A percentile compares a stretch with the other conserved stretches of the same genome.
phyloP scores from a whole-genome alignment of 1,140 invertebrate genomes.

The Euschistus heros region DNA sequence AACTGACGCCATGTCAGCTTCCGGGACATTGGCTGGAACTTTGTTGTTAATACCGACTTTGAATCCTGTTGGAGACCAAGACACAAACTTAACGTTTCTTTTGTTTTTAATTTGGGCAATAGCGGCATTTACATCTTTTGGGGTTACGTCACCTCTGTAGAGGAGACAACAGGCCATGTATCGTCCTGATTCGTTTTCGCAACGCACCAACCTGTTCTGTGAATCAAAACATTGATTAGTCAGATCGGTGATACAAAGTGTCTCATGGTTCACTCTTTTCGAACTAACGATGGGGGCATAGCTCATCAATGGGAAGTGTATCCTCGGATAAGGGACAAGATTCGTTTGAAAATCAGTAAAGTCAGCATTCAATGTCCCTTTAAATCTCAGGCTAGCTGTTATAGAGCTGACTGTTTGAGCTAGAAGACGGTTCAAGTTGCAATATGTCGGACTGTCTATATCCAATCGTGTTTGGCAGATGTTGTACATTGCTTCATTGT shows the following conservation, averaged over 20 bases:
- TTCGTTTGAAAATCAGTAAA: slow-evolving; percentile 56
- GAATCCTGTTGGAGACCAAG: slow-evolving; percentile 84
- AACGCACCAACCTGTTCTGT: slow-evolving; percentile 87
- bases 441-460: slow-evolving; percentile 48
- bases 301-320: slow-evolving; percentile 45
- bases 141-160: slow-evolving; percentile 54
- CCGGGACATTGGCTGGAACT: slow-evolving; percentile 37
- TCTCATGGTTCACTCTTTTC: slow-evolving; percentile 52
- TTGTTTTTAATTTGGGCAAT: slow-evolving; percentile 70
- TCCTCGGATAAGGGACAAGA: slow-evolving; percentile 41
- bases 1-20: slow-evolving; percentile 69
- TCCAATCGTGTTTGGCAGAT: slow-evolving; percentile 44
- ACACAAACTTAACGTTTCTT: slow-evolving; percentile 47
- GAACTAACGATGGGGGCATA: slow-evolving; percentile 54
- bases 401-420: slow-evolving; percentile 45
- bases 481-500: slow-evolving; percentile 55
- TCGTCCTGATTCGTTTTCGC: slow-evolving; percentile 76
- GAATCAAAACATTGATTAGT: slow-evolving; percentile 42
- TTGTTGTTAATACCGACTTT: slow-evolving; percentile 42
- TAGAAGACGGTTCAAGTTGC: slow-evolving; percentile 46
- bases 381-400: slow-evolving; percentile 46
- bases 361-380: slow-evolving; percentile 60
- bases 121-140: slow-evolving; percentile 72
- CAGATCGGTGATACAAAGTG: slow-evolving; percentile 49
- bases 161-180: slow-evolving; percentile 75